phyloP scores from a whole-genome alignment of 2,113 vertebrate species.

The Alaudala cheleensis region DNA sequence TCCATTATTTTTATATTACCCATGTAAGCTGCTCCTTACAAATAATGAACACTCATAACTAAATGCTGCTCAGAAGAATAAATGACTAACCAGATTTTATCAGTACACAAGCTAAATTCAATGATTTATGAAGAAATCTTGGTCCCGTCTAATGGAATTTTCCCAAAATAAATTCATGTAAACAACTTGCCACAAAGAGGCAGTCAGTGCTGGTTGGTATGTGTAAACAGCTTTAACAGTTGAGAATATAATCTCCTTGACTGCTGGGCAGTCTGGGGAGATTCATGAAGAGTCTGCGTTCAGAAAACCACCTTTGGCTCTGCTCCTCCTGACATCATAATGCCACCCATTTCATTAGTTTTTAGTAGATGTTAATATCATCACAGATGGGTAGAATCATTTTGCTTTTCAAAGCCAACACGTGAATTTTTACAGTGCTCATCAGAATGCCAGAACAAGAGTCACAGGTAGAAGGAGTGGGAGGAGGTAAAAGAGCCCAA shows the following conservation, averaged over 20 bases:
- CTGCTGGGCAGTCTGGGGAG: constrained; percentile 81
- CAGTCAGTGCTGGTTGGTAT: constrained; percentile 90
- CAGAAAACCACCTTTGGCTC: constrained; percentile 82
- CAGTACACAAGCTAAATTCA: constrained; percentile 91
- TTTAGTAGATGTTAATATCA: constrained; percentile 57
- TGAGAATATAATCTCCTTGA: constrained; percentile 88
- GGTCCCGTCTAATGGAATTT: constrained; percentile 91
- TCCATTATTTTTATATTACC: constrained; percentile 44
- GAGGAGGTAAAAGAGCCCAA: not conserved
- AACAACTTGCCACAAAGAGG: constrained; percentile 96
- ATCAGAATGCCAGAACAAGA: not conserved
- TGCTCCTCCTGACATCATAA: constrained; percentile 79
- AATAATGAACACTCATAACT: constrained; percentile 59
- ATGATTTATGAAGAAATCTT: constrained; percentile 93
- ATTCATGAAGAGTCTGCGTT: constrained; percentile 75
- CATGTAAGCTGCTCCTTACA: constrained; percentile 36
- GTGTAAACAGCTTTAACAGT: constrained; percentile 92
- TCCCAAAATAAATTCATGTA: constrained; percentile 98
- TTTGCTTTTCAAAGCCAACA: constrained; percentile 31
- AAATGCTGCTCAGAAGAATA: constrained; percentile 77
- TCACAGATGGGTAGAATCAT: constrained; percentile 22
- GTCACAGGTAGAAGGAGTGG: not conserved
- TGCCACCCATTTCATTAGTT: constrained; percentile 70
- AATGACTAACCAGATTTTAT: constrained; percentile 87
- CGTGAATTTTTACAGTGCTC: not conserved